Percentiles rank a stretch among this genome's conserved stretches.
Conservation (phyloP, 2,888 invertebrate species). For the Morpho achilles region DNA sequence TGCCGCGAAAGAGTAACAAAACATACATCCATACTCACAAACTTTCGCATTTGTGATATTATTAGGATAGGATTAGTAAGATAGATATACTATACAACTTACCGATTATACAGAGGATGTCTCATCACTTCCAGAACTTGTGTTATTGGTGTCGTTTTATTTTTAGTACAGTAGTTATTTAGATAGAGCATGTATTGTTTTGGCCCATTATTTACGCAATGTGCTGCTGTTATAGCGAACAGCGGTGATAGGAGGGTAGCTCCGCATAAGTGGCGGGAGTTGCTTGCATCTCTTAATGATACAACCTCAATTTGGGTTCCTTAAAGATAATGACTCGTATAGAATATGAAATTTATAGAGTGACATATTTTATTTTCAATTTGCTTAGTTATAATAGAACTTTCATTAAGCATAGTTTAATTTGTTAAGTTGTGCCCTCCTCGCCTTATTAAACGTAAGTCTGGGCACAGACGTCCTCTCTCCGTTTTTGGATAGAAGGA, state of each 20-base stretch:
- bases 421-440: too few species aligned
- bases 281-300: slow-evolving; percentile 51
- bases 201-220: slow-evolving; percentile 46
- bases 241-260: slow-evolving; percentile 48
- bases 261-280: slow-evolving; percentile 55
- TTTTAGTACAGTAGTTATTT: slow-evolving; percentile 49
- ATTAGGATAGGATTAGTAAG: too few species aligned
- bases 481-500: too few species aligned
- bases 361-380: too few species aligned
- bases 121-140: slow-evolving; percentile 45
- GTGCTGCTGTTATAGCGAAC: slow-evolving; percentile 62
- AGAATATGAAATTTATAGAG: too few species aligned
- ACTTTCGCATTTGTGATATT: too few species aligned
- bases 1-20: too few species aligned
- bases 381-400: too few species aligned
- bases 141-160: slow-evolving; percentile 33
- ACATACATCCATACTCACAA: too few species aligned
- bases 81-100: slow-evolving; percentile 28
- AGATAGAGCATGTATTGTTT: slow-evolving; percentile 45
- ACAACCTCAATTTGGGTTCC: slow-evolving; percentile 51
- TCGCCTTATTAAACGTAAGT: too few species aligned
- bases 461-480: too few species aligned
- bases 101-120: slow-evolving; percentile 55
- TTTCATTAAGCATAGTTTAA: too few species aligned
- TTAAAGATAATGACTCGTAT: slow-evolving; percentile 24